Evolutionary conservation across 2,113 vertebrate species (phyloP).

Genomic region (Micromys minutus): DNA sequence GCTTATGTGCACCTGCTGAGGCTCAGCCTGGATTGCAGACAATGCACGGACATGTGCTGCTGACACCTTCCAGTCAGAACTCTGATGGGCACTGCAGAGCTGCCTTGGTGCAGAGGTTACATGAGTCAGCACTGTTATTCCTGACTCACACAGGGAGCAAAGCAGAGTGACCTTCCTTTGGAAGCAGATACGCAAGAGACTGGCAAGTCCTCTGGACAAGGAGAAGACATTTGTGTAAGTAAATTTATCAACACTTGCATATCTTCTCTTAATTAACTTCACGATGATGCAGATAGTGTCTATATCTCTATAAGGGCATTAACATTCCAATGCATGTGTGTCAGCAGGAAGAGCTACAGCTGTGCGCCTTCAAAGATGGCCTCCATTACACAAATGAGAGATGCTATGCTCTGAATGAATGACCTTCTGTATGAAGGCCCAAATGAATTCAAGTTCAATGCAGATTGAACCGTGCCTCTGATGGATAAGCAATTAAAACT

Average conservation of each 20-base stretch:
- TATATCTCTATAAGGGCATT: not conserved
- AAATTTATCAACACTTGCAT: not conserved
- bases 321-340: not conserved
- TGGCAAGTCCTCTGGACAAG: constrained; percentile 20
- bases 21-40: not conserved
- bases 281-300: too few relatives aligned
- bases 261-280: not conserved
- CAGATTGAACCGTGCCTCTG: not conserved
- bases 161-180: not conserved
- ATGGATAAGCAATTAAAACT: constrained; percentile 23
- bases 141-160: not conserved
- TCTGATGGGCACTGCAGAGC: not conserved
- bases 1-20: not conserved
- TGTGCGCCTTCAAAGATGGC: constrained; percentile 15
- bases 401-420: not conserved
- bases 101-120: not conserved
- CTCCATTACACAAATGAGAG: not conserved
- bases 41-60: not conserved
- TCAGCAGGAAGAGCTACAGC: not conserved
- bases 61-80: not conserved
- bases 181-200: not conserved
- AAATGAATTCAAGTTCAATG: constrained; percentile 13
- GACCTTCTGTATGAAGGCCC: too few relatives aligned
- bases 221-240: constrained; percentile 1
- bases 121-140: not conserved